Evolutionary conservation across 2,113 vertebrate species (phyloP).

Genomic region (Sphaerodactylus townsendi): DNA sequence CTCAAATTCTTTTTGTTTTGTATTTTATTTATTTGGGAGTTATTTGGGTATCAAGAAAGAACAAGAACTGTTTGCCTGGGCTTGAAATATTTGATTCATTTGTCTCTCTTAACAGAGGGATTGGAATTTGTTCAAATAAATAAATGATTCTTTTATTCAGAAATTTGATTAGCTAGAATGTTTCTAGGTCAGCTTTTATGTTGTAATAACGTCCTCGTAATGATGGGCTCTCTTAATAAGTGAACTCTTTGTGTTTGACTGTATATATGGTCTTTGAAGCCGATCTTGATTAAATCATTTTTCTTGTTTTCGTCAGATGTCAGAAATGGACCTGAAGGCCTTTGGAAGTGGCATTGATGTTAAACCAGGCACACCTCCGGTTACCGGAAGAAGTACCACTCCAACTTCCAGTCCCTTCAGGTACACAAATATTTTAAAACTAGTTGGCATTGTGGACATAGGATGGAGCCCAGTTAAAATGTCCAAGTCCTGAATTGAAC

Average conservation of each 20-base stretch:
- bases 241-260: conserved; percentile 1
- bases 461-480: not conserved
- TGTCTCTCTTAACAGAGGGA: too few relatives aligned
- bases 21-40: not conserved
- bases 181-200: conserved; percentile 28
- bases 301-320: conserved; percentile 80
- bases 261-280: not conserved
- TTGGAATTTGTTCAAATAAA: not conserved
- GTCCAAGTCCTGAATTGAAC: not conserved
- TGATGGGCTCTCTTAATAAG: conserved; percentile 10
- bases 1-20: too few relatives aligned
- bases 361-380: conserved; percentile 94
- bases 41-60: not conserved
- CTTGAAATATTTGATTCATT: not conserved
- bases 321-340: conserved; percentile 95
- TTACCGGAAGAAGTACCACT: conserved; percentile 90
- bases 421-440: conserved; percentile 70
- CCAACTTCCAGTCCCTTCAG: conserved; percentile 97
- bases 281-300: not conserved
- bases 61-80: not conserved
- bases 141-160: not conserved
- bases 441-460: not conserved
- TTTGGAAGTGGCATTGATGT: conserved; percentile 93
- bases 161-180: not conserved
- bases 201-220: conserved; percentile 9